Percentiles rank a stretch among this genome's conserved stretches.
Conservation (phyloP, 1,140 invertebrate genomes). For the Drosophila ercepeae region DNA sequence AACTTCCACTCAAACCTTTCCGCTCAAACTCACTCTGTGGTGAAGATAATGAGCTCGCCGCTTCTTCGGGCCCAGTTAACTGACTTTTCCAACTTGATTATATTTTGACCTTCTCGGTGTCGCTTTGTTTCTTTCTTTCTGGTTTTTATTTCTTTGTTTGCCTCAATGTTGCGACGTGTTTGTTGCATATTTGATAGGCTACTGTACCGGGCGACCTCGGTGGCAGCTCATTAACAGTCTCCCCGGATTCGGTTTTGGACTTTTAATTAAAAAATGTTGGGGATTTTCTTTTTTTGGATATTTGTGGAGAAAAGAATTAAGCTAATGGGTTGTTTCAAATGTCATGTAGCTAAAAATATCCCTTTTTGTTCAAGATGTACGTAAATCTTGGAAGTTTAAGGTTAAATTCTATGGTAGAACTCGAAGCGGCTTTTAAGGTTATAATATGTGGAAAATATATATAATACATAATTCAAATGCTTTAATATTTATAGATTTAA, state of each 20-base stretch:
- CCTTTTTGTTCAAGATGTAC: neutral
- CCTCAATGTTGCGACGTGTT: slow-evolving; percentile 56
- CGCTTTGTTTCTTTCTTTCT: slow-evolving; percentile 23
- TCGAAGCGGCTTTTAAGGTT: no score
- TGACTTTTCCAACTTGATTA: slow-evolving; percentile 61
- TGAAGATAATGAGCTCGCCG: slow-evolving; percentile 48
- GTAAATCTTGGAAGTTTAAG: neutral
- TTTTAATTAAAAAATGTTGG: slow-evolving; percentile 64
- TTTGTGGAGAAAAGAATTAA: neutral
- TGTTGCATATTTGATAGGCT: slow-evolving; percentile 78
- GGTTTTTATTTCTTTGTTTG: slow-evolving; percentile 14
- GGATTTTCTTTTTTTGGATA: neutral
- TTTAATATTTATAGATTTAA: no score
- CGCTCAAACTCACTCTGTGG: slow-evolving; percentile 47
- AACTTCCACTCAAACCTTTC: slow-evolving; percentile 11
- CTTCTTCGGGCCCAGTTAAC: slow-evolving; percentile 19
- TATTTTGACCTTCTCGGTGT: slow-evolving; percentile 68
- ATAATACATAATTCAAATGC: no score
- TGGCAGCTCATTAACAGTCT: slow-evolving; percentile 72
- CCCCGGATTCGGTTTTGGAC: slow-evolving; percentile 33
- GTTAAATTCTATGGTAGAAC: no score
- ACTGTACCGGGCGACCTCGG: slow-evolving; percentile 42
- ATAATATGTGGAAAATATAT: no score
- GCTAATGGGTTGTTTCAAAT: neutral
- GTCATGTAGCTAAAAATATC: neutral